Base-by-base conservation (phyloP, 2,888 invertebrate species). In the Venusia cambrica region DNA sequence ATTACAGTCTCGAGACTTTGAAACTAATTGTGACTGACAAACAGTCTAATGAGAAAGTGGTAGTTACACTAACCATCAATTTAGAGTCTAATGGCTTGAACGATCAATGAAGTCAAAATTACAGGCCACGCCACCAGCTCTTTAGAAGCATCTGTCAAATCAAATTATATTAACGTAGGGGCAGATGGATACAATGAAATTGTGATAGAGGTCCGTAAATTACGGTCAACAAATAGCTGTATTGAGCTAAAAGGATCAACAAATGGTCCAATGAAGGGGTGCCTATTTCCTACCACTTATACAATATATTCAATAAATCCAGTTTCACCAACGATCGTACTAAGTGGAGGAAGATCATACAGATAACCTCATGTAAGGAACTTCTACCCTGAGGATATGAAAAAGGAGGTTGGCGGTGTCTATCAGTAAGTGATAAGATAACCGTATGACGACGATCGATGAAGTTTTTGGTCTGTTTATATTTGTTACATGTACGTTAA, bases 141-240 rank as follows among this genome's bases (percentile, higher is more conserved):
- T 46, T 39, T 46, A 46, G 30, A 39, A 35, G 41, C 51, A 54
- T 51, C 54, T 51, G 51, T 54, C 49, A 47, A 51, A 51, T 43
- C 46, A 47, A 45, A 45, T 24, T 44, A 50, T 50, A 46, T 40
- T 56, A 59, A 66, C 64, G 61, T 49, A 24, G 48, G 65, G 67
- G 57, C 77, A 76, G 73, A 76, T 76, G 76, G 67, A 62, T 62
- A 62, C 62, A 62, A 62, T 57, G 12, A 29, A 33, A 33, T 22
- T 9, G 16, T 25, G 18, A 30, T 27, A 6, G 7, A 34, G 19
- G 31, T 22, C 31, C 19, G 30, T 19, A 12, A 34, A 40, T 30
- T 39, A 35, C 25, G 29, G 14, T 26, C 22, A 35, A 35, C 31
- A 29, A 30, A 34, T 39, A 26, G 9, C n/a, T 30, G 8, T 25